A percentile compares a stretch with the other conserved stretches of the same genome.
These are phyloP conservation scores for Diadegma fenestrale DNA, from an alignment of 2,888 invertebrate genomes.

Conservation along the genomic window DNA sequence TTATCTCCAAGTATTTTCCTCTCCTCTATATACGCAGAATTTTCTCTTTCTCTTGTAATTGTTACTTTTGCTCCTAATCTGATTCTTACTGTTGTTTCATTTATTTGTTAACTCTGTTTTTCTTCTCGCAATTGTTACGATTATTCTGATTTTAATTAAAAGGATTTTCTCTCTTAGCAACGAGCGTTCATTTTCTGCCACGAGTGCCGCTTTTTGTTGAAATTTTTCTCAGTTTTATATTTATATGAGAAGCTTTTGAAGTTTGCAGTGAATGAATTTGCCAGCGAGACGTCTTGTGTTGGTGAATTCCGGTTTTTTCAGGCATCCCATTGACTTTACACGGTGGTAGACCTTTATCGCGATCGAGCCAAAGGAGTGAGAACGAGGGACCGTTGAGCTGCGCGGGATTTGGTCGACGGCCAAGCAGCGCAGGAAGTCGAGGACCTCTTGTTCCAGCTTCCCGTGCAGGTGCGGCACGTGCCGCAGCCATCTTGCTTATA, in stretches of 20 bases:
- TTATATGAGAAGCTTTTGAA: not conserved
- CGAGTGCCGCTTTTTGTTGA: not conserved
- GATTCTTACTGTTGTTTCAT: not conserved
- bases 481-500: slow-evolving; percentile 97
- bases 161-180: not conserved
- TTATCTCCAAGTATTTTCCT: not conserved
- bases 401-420: slow-evolving; percentile 83
- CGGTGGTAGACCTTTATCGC: slow-evolving; percentile 87
- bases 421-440: slow-evolving; percentile 88
- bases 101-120: not conserved
- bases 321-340: slow-evolving; percentile 88
- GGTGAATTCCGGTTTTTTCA: slow-evolving; percentile 75
- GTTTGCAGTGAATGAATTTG: slow-evolving; percentile 32
- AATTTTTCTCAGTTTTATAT: not conserved
- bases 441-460: slow-evolving; percentile 92
- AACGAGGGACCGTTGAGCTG: slow-evolving; percentile 84
- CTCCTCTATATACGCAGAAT: not conserved
- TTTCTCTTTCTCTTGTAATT: not conserved
- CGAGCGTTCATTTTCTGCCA: not conserved
- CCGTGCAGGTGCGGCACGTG: slow-evolving; percentile 96
- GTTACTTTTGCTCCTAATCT: not conserved
- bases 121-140: not conserved
- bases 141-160: not conserved
- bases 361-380: slow-evolving; percentile 87
- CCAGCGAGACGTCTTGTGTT: slow-evolving; percentile 55